A percentile compares a stretch with the other conserved stretches of the same genome.
phyloP scores from a whole-genome alignment of 2,888 invertebrate species.

The Hypselothyrea guttata region DNA sequence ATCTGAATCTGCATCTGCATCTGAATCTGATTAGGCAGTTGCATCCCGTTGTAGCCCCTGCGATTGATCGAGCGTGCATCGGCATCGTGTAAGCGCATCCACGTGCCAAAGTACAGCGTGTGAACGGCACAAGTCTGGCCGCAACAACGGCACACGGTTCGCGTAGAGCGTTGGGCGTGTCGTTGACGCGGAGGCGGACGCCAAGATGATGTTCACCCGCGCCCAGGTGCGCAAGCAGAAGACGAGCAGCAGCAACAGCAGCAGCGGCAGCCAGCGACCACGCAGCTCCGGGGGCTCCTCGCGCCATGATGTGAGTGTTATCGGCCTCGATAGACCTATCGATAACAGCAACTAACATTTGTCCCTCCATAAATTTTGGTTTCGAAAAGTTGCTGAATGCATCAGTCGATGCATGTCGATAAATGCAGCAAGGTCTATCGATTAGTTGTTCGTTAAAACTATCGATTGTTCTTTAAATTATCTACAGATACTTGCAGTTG shows the following conservation, averaged over 20 bases:
- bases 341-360: too few relatives aligned
- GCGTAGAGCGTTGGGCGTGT: conserved; percentile 34
- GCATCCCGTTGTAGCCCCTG: too few relatives aligned
- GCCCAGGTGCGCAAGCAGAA: conserved; percentile 85
- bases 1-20: too few relatives aligned
- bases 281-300: conserved; percentile 60
- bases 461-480: too few relatives aligned
- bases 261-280: conserved; percentile 74
- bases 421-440: too few relatives aligned
- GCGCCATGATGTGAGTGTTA: conserved; percentile 55
- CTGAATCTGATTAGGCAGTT: too few relatives aligned
- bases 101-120: conserved; percentile 6
- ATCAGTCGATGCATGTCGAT: too few relatives aligned
- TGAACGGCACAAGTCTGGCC: conserved; percentile 11
- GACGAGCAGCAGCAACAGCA: conserved; percentile 70
- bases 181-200: conserved; percentile 36
- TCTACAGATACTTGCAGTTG: too few relatives aligned
- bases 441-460: too few relatives aligned
- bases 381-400: too few relatives aligned
- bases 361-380: too few relatives aligned
- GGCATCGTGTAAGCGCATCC: conserved; percentile 17
- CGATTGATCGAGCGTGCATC: conserved; percentile 9
- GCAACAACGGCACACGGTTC: conserved; percentile 39
- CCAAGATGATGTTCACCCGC: conserved; percentile 87
- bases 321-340: too few relatives aligned